Evolutionary conservation across 2,113 vertebrate genomes (phyloP).

Genomic region (Cricetomys ansorgei): DNA sequence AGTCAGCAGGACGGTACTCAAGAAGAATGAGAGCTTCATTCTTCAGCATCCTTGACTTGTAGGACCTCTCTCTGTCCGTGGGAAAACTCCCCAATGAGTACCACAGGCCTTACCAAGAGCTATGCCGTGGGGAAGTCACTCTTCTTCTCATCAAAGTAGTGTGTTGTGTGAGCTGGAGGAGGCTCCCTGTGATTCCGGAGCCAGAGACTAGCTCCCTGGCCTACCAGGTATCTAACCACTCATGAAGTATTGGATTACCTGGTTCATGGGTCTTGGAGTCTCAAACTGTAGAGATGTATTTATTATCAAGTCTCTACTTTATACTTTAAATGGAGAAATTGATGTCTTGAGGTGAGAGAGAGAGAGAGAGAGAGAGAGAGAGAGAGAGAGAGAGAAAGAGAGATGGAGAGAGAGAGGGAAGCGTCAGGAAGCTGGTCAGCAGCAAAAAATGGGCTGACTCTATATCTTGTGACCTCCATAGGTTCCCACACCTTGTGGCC

Average conservation of each 20-base stretch:
- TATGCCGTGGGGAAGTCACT: not conserved
- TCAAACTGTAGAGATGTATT: not conserved
- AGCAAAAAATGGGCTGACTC: not conserved
- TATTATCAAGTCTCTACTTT: not conserved
- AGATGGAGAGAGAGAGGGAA: too few relatives aligned
- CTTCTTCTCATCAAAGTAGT: not conserved
- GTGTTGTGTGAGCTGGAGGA: not conserved
- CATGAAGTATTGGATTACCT: rapidly evolving
- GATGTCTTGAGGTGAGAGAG: not conserved
- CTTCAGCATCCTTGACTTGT: not conserved
- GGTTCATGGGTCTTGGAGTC: not conserved
- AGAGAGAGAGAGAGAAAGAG: too few relatives aligned
- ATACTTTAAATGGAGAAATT: not conserved
- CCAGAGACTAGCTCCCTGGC: not conserved
- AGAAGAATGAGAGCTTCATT: not conserved
- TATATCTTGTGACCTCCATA: not conserved
- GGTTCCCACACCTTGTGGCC: not conserved
- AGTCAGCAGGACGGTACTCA: not conserved
- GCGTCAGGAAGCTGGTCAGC: not conserved
- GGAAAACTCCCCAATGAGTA: not conserved
- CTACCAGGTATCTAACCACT: not conserved
- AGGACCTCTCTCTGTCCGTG: not conserved
- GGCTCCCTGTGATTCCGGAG: not conserved
- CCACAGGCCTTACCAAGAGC: not conserved
- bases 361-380: too few relatives aligned